Evolutionary conservation across 2,888 invertebrate species (phyloP), one percentile per base, ranked within the genome.

Genomic region (Melanargia galathea): DNA sequence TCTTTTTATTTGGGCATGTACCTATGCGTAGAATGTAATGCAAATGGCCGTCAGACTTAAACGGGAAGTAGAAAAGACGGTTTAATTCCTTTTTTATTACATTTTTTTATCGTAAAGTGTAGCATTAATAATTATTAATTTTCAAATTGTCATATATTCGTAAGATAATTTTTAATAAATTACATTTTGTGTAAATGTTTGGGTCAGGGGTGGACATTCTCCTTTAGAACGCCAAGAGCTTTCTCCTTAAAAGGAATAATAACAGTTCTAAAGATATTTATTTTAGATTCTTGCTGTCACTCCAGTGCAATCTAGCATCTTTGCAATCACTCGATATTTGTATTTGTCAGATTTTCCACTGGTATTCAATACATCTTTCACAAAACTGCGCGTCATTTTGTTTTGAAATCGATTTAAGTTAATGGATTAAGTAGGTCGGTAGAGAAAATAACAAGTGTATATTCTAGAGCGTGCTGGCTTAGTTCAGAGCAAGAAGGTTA

Each of bases 271-370:
- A 43, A 24, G 43, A 11, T 56, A 45, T 57, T 57, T 46, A 46
- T 33, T 33, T 18, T 33, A 57, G 30, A 57, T 57, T 45, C 57
- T 46, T 13, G 57, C 57, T 57, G 57, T 30, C 57, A 33, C 8
- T 30, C 20, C 13, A 13, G 20, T 16, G 8, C 22, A 20, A 38
- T 43, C 40, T 43, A 26, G 18, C 18, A 55, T 55, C 40, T 26
- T 16, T 55, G 55, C 40, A 43, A 40, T 40, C 52, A 52, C 52
- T 52, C 35, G 20, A 13, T 46, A 46, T 30, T 49, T 52, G 20
- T 20, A 33, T 52, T 52, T 6, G 35, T 52, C 20, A 18, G 35
- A 35, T 52, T 52, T 52, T 20, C 20, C 20, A 11, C 20, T 20
- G 49, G 30, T 49, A 33, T n/a, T 51, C 2, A 30, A 20, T 52